Base-by-base conservation (phyloP, 2,113 vertebrate species). In the Neogale vison region DNA sequence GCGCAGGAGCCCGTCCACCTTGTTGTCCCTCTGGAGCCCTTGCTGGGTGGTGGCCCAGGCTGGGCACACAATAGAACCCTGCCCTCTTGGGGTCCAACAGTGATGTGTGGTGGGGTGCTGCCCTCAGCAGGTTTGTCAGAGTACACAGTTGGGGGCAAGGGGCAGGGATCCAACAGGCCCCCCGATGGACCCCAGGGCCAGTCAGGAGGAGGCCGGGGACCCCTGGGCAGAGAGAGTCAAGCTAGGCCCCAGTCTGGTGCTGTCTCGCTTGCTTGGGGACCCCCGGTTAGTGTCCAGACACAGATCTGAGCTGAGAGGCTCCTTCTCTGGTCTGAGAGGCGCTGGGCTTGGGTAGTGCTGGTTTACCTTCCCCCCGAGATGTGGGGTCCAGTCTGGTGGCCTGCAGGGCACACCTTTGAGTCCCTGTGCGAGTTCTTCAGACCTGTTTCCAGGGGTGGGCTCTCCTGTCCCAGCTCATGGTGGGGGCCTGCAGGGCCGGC, bases 21-120 rank as follows among this genome's bases (percentile, higher is more conserved):
- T 0, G 17, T 18, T 0, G 17, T 18, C 5, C 23, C 26, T 8
- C 10, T 3, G 0, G 6, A n/a, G 74, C 76, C 29, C 63, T 29
- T 31, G 52, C 45, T n/a, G 34, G 34, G 77, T 2, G 55, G 29
- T 0, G 6, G 76, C 42, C 52, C 3, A 0, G 81, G 23, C n/a
- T 42, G 18, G n/a, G 18, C 18, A 31, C 77, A 52, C 39, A 67
- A 34, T 21, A 47, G 45, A 55, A 18, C n/a, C 9, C 13, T 34
- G 23, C 0, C 21, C 59, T 36, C 6, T 0, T 9, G 26, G n/a
- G 47, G 39, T 36, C 31, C 4, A 7, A 34, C 63, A 34, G 31
- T 67, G 29, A 7, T 34, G 14, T 17, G 36, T n/a, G 52, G 88
- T 15, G 39, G 23, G 42, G 8, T 34, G 65, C 85, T 4, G 1